Conservation (phyloP, 2,113 vertebrate species). For the Gorilla gorilla region DNA sequence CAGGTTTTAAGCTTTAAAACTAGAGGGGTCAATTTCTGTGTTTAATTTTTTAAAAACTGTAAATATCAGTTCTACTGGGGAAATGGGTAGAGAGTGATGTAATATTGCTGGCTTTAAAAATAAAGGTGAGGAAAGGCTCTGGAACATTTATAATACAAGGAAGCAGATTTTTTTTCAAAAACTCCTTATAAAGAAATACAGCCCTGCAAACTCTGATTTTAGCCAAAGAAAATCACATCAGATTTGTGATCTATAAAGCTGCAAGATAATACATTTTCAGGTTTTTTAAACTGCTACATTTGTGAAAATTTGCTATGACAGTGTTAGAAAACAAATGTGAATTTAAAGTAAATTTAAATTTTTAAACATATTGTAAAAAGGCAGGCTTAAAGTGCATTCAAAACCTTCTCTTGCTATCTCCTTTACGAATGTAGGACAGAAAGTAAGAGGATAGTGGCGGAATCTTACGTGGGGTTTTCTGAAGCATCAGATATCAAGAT, state of each 20-base stretch:
- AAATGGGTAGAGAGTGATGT: not conserved
- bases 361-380: not conserved
- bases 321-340: not conserved
- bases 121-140: accelerated
- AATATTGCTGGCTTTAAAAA: not conserved
- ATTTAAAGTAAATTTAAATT: too few species aligned
- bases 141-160: not conserved
- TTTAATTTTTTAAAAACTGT: too few species aligned
- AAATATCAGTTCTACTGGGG: too few species aligned
- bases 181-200: not conserved
- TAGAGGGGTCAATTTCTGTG: too few species aligned
- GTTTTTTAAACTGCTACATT: not conserved
- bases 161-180: not conserved
- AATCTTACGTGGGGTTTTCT: not conserved
- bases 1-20: too few species aligned
- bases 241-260: not conserved
- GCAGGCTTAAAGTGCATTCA: not conserved
- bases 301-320: not conserved
- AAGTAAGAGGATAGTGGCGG: not conserved
- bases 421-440: not conserved
- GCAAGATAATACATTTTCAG: not conserved
- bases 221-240: not conserved
- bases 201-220: not conserved
- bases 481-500: not conserved
- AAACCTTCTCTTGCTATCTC: not conserved